Base-by-base conservation (phyloP, 2,888 invertebrate species). In the Calephelis perditalis region DNA sequence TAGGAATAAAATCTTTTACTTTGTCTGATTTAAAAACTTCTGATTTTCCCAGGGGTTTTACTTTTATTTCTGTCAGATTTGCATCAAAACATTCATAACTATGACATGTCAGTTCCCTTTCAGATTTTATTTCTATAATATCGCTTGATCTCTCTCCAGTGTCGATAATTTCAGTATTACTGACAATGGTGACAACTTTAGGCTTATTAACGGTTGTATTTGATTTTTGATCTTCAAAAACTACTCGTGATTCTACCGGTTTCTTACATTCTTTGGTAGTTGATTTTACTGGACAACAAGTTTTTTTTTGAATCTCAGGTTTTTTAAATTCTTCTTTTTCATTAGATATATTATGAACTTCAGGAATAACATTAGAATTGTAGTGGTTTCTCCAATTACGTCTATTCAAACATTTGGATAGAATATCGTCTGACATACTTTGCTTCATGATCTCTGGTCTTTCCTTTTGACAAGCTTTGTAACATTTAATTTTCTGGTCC, bases 401-500 rank as follows among this genome's bases (percentile, higher is more conserved):
- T 64, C 88, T 75, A 4, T 78, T 86, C 6, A 89, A 52, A 63
- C 86, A 89, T 74, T 89, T 90, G 0, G 84, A 77, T 47, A 90
- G 63, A 12, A 89, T 86, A 67, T 89, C 89, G 62, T 90, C 89
- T 0, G 89, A 87, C 74, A 86, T 75, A 60, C 82, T 79, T 1
- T 76, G 65, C 67, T 83, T 82, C 0, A 73, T 63, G 9, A 76
- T 74, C 9, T 75, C 71, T 46, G 73, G 72, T 12, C 69, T 70
- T 45, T 83, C 78, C 57, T 82, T 84, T 47, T 84, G 82, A 47
- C 84, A 86, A 0, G 89, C 80, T 66, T 86, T 85, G 61, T 89
- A 89, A 60, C 83, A 83, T 71, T 78, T 81, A 2, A 85, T 81
- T 64, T 78, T 85, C 43, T 79, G 81, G 49, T 85, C 80, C 1